Conservation (phyloP, 1,140 invertebrate species). For the Branchinecta lynchi region DNA sequence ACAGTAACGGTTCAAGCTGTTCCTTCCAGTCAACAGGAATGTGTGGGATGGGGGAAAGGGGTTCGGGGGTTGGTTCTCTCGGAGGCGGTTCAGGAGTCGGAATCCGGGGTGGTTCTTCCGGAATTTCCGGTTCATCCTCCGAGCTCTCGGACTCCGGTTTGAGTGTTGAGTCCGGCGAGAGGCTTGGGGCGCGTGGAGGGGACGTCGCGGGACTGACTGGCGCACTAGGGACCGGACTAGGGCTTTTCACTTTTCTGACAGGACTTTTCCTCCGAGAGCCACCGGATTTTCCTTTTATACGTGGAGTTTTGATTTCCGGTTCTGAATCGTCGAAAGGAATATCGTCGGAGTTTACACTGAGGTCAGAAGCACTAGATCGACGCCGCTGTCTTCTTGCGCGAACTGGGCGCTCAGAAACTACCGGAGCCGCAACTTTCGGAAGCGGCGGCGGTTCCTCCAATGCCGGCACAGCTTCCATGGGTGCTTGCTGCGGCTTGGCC, state of each 20-base stretch:
- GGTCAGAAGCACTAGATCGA: background rate
- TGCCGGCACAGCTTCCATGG: background rate
- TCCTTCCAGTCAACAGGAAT: constrained; percentile 16
- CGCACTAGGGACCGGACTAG: background rate
- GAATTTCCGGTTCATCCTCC: background rate
- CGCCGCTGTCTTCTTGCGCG: background rate
- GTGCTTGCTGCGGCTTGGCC: background rate
- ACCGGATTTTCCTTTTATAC: background rate
- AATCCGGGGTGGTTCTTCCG: background rate
- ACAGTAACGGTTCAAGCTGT: constrained; percentile 18
- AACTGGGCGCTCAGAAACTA: background rate
- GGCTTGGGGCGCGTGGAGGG: background rate
- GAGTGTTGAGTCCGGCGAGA: constrained; percentile 4
- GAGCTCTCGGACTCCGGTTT: constrained; percentile 11
- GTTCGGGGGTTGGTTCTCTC: constrained; percentile 10
- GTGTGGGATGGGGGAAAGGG: background rate
- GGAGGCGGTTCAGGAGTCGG: constrained; percentile 16
- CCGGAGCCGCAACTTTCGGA: background rate
- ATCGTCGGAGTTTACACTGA: background rate
- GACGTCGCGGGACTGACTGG: background rate
- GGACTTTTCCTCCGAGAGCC: background rate
- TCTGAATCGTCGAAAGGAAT: background rate
- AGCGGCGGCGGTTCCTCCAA: background rate
- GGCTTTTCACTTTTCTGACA: background rate
- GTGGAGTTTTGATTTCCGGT: background rate